Evolutionary conservation across 2,797 vertebrate genomes (phyloP).

Genomic region (Sarcophilus harrisii): DNA sequence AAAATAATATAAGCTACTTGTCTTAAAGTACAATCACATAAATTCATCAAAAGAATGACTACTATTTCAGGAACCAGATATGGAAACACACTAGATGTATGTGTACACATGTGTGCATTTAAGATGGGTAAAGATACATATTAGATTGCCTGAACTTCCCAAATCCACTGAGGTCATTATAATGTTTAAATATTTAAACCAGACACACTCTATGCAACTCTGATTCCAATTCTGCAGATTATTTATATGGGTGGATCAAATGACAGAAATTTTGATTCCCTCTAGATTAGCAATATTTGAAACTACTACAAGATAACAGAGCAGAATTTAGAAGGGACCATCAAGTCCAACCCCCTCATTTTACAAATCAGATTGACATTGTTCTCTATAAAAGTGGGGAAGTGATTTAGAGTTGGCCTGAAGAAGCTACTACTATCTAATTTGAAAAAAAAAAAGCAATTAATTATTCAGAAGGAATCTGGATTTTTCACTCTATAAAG

Average conservation of each 20-base stretch:
- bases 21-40: conserved; percentile 1
- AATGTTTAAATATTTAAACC: neutral
- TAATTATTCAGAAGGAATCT: neutral
- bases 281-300: neutral
- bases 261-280: neutral
- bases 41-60: neutral
- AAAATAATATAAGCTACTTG: neutral
- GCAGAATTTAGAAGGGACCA: neutral
- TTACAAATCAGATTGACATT: neutral
- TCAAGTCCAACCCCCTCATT: neutral
- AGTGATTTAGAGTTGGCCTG: neutral
- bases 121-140: neutral
- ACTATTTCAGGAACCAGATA: neutral
- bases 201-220: neutral
- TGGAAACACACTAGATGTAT: neutral
- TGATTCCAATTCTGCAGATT: neutral
- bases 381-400: neutral
- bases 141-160: neutral
- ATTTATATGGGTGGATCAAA: neutral
- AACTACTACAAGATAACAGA: neutral
- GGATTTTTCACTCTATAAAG: neutral
- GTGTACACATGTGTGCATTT: neutral
- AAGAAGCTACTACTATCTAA: neutral
- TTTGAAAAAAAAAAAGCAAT: neutral
- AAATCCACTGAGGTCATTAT: neutral